Evolutionary conservation across 2,888 invertebrate species (phyloP), one percentile per base, ranked within the genome.

Genomic region (Apotomis betuletana): DNA sequence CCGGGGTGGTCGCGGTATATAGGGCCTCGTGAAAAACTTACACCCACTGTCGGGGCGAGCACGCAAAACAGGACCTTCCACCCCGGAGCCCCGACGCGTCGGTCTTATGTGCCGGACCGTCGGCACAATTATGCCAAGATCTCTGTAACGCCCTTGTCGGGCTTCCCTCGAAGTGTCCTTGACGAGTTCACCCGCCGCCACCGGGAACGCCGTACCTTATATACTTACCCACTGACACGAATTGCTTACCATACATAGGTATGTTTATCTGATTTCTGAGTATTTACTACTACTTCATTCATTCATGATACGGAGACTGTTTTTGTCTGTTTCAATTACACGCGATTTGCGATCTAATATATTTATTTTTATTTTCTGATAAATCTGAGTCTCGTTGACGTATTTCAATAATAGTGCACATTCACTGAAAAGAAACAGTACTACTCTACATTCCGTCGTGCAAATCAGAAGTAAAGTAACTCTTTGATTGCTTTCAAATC

Each of bases 21-120:
- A 92, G 90, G 91, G 91, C 89, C 90, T 93, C 90, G 92, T 92
- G 93, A 93, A 93, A 93, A 92, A 93, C 93, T 92, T 92, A 91
- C 92, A 92, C 92, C 92, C 92, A 85, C 90, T 84, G 86, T 84
- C 87, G 90, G 84, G 85, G 84, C 87, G 90, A 90, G 86, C 90
- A 92, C 92, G 92, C 92, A 92, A 92, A 92, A 93, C 90, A 91
- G 92, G 91, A 91, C 92, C 90, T 89, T 88, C 90, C 88, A 91
- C 90, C 90, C 88, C 85, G 80, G 85, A 87, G 84, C 83, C 86
- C 87, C 87, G 87, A 86, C 87, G 85, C 87, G 85, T 85, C 87
- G 85, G 83, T 86, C 87, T 84, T 87, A 86, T 87, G 85, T 87
- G 86, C 87, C 85, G 83, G 86, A 86, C 89, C 82, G 81, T 81